phyloP scores from a whole-genome alignment of 2,113 vertebrate species.

The Pelusios castaneus region DNA sequence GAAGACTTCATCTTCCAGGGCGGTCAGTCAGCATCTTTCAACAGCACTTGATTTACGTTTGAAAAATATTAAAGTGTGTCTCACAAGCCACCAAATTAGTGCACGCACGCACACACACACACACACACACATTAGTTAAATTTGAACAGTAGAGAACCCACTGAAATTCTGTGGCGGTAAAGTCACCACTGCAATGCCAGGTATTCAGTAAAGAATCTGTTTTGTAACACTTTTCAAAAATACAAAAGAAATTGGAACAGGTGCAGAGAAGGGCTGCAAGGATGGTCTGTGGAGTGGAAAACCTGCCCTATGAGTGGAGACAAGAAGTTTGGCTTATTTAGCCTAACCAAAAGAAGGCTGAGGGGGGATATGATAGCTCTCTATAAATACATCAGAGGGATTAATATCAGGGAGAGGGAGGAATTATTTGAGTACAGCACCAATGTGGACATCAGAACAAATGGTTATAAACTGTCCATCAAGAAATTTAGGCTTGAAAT shows the following conservation, averaged over 20 bases:
- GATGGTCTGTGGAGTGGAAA: too few species aligned
- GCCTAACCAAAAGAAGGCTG: too few species aligned
- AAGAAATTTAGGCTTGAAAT: too few species aligned
- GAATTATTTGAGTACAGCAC: too few species aligned
- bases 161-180: not conserved
- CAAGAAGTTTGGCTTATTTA: too few species aligned
- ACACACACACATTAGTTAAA: not conserved
- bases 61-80: not conserved
- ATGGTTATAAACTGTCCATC: too few species aligned
- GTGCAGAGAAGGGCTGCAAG: too few species aligned
- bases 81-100: not conserved
- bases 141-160: not conserved
- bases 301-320: too few species aligned
- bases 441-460: too few species aligned
- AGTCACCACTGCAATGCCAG: conserved; percentile 14
- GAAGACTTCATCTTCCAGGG: conserved; percentile 18
- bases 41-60: not conserved
- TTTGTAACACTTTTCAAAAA: not conserved
- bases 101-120: not conserved
- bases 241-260: conserved; percentile 20
- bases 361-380: too few species aligned
- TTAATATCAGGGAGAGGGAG: too few species aligned
- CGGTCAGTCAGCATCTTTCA: not conserved
- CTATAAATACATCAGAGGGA: too few species aligned
- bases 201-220: not conserved